phyloP scores from a whole-genome alignment of 1,140 invertebrate species.

The Papilio polytes region DNA sequence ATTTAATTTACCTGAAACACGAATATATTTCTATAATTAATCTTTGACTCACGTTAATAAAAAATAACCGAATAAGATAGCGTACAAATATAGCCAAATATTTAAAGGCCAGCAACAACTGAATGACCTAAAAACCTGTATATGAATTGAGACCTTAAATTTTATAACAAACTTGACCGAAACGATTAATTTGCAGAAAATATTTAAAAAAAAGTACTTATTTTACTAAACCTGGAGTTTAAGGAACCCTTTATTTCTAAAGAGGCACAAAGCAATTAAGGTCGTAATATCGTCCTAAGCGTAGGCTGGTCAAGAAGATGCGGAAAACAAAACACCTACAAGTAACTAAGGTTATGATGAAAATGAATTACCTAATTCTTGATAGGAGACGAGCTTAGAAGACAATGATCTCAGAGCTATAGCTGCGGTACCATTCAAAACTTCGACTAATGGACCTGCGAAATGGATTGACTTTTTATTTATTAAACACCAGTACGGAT shows the following conservation, averaged over 20 bases:
- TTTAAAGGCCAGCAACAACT: background rate
- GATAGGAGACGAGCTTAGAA: conserved; percentile 84
- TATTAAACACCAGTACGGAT: background rate
- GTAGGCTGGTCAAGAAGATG: no score
- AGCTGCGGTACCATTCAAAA: conserved; percentile 83
- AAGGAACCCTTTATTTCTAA: no score
- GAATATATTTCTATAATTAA: background rate
- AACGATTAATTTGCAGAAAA: background rate
- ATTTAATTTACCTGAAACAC: conserved; percentile 83
- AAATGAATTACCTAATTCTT: conserved; percentile 76
- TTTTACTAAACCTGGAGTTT: no score
- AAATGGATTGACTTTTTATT: conserved; percentile 28
- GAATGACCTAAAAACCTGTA: background rate
- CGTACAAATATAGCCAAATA: conserved; percentile 12
- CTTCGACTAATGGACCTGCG: conserved; percentile 81
- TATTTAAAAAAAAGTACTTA: no score
- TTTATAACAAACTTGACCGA: background rate
- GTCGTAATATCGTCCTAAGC: no score
- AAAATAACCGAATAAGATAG: background rate
- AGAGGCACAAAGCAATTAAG: no score
- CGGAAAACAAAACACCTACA: no score
- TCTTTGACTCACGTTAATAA: conserved; percentile 1
- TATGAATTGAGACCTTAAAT: background rate
- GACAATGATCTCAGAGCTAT: conserved; percentile 84
- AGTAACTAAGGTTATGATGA: background rate